These are phyloP conservation scores for Hippopotamyrus pictus DNA, from an alignment of 2,797 vertebrate genomes.

Conservation along the genomic window DNA sequence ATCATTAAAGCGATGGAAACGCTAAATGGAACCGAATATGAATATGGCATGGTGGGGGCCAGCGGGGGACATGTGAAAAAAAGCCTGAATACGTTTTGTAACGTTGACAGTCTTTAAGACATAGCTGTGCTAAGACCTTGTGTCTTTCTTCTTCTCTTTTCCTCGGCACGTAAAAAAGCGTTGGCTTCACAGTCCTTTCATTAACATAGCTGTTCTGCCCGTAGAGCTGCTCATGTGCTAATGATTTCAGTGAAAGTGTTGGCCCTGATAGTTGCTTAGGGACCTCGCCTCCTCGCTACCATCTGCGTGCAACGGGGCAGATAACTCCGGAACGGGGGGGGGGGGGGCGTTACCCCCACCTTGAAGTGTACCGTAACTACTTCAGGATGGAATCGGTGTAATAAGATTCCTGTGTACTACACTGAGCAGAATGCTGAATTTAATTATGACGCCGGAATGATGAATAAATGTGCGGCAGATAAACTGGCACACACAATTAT, in stretches of 20 bases:
- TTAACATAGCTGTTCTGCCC: not conserved
- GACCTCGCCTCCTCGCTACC: not conserved
- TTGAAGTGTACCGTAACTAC: slow-evolving; percentile 5
- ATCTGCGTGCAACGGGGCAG: not conserved
- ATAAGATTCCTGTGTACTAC: not conserved
- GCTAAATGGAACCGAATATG: not conserved
- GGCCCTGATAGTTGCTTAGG: not conserved
- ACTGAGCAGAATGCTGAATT: not conserved
- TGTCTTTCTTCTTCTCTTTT: not conserved
- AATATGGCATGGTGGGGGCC: not conserved
- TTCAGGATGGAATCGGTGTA: not conserved
- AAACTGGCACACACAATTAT: slow-evolving; percentile 16
- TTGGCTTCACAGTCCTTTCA: not conserved
- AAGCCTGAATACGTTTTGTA: not conserved
- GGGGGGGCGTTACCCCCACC: not conserved
- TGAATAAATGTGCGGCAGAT: not conserved
- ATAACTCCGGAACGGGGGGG: not conserved
- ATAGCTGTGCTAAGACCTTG: not conserved
- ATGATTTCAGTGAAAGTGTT: not conserved
- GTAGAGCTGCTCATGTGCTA: not conserved
- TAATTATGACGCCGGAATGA: not conserved
- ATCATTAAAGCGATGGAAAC: not conserved
- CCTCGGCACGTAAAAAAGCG: not conserved
- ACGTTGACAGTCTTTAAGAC: not conserved
- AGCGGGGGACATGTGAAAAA: not conserved